These are phyloP conservation scores for Amblyjoppa proteus DNA, from an alignment of 2,888 invertebrate genomes.

Conservation along the genomic window DNA sequence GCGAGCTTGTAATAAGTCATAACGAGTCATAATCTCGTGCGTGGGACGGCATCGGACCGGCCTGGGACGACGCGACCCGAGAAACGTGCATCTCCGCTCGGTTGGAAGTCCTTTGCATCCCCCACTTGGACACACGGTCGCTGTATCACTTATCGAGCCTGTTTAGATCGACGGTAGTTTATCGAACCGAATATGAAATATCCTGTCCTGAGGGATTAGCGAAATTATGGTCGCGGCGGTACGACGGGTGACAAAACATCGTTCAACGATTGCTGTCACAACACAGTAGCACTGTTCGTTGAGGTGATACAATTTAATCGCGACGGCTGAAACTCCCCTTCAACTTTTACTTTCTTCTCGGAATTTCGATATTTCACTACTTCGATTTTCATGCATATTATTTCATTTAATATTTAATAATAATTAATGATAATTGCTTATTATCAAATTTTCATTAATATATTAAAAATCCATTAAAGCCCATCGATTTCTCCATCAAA, in stretches of 20 bases:
- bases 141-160: neutral
- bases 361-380: neutral
- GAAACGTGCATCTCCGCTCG: constrained; percentile 9
- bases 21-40: constrained; percentile 67
- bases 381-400: neutral
- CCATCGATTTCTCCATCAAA: no score
- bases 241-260: constrained; percentile 19
- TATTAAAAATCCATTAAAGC: no score
- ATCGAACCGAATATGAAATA: constrained; percentile 6
- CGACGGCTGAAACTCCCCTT: neutral
- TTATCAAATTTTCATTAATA: no score
- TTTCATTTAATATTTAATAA: no score
- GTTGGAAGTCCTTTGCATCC: constrained; percentile 12
- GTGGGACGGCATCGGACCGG: constrained; percentile 58
- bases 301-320: neutral
- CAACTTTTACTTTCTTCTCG: no score
- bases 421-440: no score
- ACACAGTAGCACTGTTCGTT: neutral
- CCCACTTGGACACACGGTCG: neutral
- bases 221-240: neutral
- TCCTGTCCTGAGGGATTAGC: neutral
- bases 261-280: neutral
- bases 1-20: constrained; percentile 68
- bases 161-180: neutral
- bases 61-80: constrained; percentile 34